Evolutionary conservation across 2,888 invertebrate genomes (phyloP).

Genomic region (Cataglyphis altisquamis): DNA sequence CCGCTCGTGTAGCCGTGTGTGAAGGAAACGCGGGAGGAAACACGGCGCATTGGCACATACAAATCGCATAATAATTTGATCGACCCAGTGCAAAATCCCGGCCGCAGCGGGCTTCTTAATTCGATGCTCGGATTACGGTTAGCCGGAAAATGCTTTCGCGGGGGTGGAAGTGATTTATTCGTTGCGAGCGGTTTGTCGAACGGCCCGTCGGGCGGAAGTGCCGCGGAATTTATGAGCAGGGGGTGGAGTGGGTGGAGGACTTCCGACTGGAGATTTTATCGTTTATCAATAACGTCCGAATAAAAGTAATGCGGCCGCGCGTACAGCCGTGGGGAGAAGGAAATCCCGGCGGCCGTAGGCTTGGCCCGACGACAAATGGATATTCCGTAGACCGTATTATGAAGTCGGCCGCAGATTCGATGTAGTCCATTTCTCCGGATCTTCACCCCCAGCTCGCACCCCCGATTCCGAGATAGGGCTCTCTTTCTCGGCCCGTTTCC

Average conservation of each 20-base stretch:
- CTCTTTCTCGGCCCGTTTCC: conserved; percentile 32
- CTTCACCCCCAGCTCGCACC: conserved; percentile 9
- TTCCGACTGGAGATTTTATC: conserved; percentile 81
- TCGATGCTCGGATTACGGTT: conserved; percentile 73
- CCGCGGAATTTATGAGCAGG: conserved; percentile 79
- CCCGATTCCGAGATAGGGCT: conserved; percentile 33
- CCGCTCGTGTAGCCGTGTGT: neutral
- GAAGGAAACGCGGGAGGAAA: conserved; percentile 25
- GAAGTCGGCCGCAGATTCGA: conserved; percentile 68
- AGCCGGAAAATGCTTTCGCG: conserved; percentile 67
- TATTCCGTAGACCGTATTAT: conserved; percentile 75
- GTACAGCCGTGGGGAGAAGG: conserved; percentile 46
- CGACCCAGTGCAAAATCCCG: conserved; percentile 41
- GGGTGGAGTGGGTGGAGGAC: conserved; percentile 65
- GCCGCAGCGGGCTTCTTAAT: conserved; percentile 66
- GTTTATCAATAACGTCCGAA: conserved; percentile 82
- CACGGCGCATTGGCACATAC: conserved; percentile 38
- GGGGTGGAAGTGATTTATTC: conserved; percentile 80
- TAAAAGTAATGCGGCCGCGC: conserved; percentile 71
- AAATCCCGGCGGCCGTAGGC: conserved; percentile 44
- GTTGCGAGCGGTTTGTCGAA: conserved; percentile 82
- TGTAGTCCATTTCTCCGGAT: conserved; percentile 59
- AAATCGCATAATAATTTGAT: conserved; percentile 70
- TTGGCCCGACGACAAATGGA: conserved; percentile 72
- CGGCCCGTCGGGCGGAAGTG: conserved; percentile 82